Evolutionary conservation across 64 coral and sea anemone species (phyloP).

Genomic region (Platygyra sinensis): DNA sequence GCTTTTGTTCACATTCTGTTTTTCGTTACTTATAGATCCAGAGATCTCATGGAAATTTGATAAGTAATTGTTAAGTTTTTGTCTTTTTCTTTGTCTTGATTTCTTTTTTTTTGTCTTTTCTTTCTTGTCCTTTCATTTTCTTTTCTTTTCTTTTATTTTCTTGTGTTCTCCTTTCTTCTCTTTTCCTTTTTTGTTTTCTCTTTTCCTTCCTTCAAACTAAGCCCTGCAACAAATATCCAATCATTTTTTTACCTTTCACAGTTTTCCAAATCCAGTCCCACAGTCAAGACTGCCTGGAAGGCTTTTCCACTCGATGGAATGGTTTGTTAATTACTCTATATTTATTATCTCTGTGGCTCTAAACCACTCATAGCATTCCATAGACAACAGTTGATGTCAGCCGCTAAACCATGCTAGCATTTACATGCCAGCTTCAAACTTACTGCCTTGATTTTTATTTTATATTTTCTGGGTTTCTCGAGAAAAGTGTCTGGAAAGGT

Average conservation of each 20-base stretch:
- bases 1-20: not conserved
- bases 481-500: not conserved
- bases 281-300: slow-evolving; percentile 78
- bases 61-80: slow-evolving; percentile 40
- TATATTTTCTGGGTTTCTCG: no score
- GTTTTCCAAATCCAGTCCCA: slow-evolving; percentile 74
- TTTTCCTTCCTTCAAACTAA: no score
- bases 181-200: no score
- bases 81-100: no score
- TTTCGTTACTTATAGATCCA: slow-evolving; percentile 48
- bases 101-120: not conserved
- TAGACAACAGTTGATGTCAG: not conserved
- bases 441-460: no score
- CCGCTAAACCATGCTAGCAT: no score
- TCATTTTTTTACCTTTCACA: not conserved
- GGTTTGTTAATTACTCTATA: slow-evolving; percentile 45
- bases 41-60: slow-evolving; percentile 85
- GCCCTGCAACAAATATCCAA: no score
- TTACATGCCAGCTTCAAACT: no score
- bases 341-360: not conserved
- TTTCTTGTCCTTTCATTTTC: not conserved
- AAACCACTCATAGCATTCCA: not conserved
- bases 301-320: slow-evolving; percentile 66
- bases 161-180: not conserved
- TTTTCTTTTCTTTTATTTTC: not conserved